These are phyloP conservation scores for Rattus rattus DNA, from an alignment of 2,113 vertebrate genomes.

Conservation along the genomic window DNA sequence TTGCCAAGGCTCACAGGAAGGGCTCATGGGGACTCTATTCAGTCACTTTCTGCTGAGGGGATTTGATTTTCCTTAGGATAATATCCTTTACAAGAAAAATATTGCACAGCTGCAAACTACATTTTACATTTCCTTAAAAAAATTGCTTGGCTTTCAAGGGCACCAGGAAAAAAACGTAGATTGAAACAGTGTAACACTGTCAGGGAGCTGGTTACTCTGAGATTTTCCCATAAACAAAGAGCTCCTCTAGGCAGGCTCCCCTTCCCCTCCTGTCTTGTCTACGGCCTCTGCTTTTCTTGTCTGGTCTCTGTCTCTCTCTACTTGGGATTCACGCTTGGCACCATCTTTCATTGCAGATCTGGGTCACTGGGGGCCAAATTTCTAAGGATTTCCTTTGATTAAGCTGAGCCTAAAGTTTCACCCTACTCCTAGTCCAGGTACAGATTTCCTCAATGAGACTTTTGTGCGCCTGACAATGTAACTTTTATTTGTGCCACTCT, in stretches of 20 bases:
- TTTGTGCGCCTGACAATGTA: slow-evolving; percentile 60
- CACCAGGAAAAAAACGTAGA: slow-evolving; percentile 43
- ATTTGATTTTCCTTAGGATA: slow-evolving; percentile 68
- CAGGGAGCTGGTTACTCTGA: not conserved
- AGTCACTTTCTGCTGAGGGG: slow-evolving; percentile 52
- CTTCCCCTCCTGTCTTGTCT: no score
- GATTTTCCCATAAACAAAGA: slow-evolving; percentile 7
- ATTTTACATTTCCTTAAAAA: slow-evolving; percentile 52
- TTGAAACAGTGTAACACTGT: slow-evolving; percentile 21
- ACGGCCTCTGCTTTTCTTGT: not conserved
- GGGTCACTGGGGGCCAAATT: slow-evolving; percentile 52
- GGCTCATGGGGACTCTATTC: not conserved
- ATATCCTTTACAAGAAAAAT: slow-evolving; percentile 64
- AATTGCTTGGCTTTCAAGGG: slow-evolving; percentile 47
- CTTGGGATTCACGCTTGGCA: not conserved
- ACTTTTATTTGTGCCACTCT: slow-evolving; percentile 66
- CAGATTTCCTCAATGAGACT: slow-evolving; percentile 74
- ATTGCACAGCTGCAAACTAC: slow-evolving; percentile 14
- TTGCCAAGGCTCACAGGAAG: slow-evolving; percentile 15
- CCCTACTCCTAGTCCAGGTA: slow-evolving; percentile 32
- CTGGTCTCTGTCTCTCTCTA: not conserved
- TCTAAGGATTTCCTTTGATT: slow-evolving; percentile 55
- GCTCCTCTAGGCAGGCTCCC: not conserved
- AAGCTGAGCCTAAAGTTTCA: slow-evolving; percentile 58
- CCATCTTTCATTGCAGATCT: not conserved